Conservation (phyloP, 2,113 vertebrate species). For the Pelobates fuscus region DNA sequence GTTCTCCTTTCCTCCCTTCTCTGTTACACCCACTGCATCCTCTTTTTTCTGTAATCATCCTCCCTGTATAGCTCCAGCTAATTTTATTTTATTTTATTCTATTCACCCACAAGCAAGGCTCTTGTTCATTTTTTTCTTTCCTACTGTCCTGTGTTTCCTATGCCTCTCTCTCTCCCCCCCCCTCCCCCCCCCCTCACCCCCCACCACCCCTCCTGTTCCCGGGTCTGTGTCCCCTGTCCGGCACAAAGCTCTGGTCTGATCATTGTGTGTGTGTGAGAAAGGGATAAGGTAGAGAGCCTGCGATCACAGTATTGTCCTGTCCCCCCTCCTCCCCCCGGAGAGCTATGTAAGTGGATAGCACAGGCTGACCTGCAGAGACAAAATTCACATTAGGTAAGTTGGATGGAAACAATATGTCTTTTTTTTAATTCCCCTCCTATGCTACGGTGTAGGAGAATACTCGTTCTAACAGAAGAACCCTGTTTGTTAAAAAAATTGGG, state of each 20-base stretch:
- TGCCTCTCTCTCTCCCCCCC: neutral
- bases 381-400: constrained; percentile 31
- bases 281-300: neutral
- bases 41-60: neutral
- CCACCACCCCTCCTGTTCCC: neutral
- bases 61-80: neutral
- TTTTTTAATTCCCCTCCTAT: neutral
- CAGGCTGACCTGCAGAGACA: constrained; percentile 8
- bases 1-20: too few relatives aligned
- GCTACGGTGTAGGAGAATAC: neutral
- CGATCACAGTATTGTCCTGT: constrained; percentile 10
- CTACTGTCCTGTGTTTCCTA: neutral
- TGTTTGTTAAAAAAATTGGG: neutral
- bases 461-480: neutral
- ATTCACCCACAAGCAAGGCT: too few relatives aligned
- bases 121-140: neutral
- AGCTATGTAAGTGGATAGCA: constrained; percentile 10
- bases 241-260: constrained; percentile 6
- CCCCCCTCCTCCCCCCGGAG: constrained; percentile 5
- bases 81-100: constrained; percentile 8
- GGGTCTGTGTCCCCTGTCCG: neutral
- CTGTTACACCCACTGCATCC: neutral
- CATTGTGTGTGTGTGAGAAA: constrained; percentile 30
- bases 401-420: neutral
- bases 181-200: neutral